Evolutionary conservation across 2,797 vertebrate genomes (phyloP).

Genomic region (Lateolabrax maculatus): DNA sequence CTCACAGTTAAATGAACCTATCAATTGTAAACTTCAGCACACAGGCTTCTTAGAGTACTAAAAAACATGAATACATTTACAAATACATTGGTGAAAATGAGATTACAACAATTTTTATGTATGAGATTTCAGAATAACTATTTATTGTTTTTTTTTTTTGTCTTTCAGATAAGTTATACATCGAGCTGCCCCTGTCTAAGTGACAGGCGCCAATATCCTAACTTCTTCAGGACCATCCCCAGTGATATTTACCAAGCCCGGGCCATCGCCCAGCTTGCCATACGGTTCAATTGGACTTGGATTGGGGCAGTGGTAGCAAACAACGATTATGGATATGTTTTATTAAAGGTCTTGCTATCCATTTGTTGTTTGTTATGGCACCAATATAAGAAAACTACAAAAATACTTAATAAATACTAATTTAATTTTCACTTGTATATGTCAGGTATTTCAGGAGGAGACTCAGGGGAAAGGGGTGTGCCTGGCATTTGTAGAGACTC

Average conservation of each 20-base stretch:
- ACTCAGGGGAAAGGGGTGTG: constrained; percentile 74
- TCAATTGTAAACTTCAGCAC: background rate
- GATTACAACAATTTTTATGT: background rate
- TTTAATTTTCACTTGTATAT: background rate
- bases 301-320: constrained; percentile 80
- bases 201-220: constrained; percentile 67
- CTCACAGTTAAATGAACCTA: background rate
- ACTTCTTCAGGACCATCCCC: constrained; percentile 83
- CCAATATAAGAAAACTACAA: background rate
- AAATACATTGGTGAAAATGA: background rate
- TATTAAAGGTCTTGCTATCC: constrained; percentile 70
- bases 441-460: constrained; percentile 79
- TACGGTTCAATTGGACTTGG: constrained; percentile 84
- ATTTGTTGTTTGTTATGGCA: background rate
- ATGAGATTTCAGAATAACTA: background rate
- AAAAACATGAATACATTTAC: no score
- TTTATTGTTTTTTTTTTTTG: constrained; percentile 5
- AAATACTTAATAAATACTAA: background rate
- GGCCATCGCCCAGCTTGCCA: constrained; percentile 80
- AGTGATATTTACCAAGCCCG: constrained; percentile 83
- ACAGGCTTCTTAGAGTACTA: background rate
- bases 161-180: constrained; percentile 82
- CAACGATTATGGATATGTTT: constrained; percentile 81
- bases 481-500: constrained; percentile 80
- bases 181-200: constrained; percentile 80